These are phyloP conservation scores for Xenus cinereus DNA, from an alignment of 2,113 vertebrate species.

Conservation along the genomic window DNA sequence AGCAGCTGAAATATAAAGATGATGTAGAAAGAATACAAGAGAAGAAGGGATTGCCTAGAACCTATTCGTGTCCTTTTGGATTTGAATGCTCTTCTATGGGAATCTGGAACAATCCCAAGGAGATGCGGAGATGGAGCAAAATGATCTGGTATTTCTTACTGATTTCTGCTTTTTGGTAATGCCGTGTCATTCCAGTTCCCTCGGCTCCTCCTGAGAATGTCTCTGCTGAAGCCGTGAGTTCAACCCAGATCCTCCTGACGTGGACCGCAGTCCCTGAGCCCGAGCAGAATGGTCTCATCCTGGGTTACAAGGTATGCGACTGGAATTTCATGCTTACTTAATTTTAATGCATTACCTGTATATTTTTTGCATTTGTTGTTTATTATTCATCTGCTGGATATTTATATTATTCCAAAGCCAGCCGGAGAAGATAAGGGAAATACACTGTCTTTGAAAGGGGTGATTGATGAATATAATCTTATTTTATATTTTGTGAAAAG, in stretches of 20 bases:
- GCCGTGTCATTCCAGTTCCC: constrained; percentile 77
- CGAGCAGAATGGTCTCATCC: constrained; percentile 88
- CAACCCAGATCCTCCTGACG: constrained; percentile 88
- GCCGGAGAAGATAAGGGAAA: not conserved
- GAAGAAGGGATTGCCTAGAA: not conserved
- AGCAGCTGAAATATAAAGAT: not conserved
- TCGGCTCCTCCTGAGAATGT: constrained; percentile 88
- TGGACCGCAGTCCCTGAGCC: constrained; percentile 84
- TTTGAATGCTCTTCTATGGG: not conserved
- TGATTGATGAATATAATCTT: not conserved
- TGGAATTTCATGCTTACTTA: not conserved
- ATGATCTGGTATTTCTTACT: not conserved
- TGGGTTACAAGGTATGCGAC: constrained; percentile 88
- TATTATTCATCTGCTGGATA: not conserved
- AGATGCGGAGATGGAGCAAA: not conserved
- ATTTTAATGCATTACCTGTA: not conserved
- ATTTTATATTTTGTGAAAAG: not conserved
- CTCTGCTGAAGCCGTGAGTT: constrained; percentile 89
- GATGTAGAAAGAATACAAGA: not conserved
- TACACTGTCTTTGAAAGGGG: not conserved
- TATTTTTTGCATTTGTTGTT: not conserved
- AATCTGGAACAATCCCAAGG: not conserved
- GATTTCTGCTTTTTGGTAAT: not conserved
- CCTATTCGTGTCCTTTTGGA: not conserved
- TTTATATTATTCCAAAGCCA: not conserved